Evolutionary conservation across 2,113 vertebrate genomes (phyloP).

Genomic region (Gavia stellata): DNA sequence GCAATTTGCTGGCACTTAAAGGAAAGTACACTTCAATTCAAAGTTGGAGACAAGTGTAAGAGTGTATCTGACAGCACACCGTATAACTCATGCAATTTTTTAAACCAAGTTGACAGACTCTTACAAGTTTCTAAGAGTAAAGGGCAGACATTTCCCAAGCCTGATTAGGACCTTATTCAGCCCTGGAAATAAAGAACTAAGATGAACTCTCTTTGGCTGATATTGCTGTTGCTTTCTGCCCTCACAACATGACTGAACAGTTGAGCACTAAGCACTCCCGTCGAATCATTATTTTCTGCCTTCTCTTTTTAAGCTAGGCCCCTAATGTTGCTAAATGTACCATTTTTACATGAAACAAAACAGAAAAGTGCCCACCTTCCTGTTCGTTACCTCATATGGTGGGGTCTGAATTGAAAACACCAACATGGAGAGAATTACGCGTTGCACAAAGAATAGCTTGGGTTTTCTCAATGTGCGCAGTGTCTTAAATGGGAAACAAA

Average conservation of each 20-base stretch:
- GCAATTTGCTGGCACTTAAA: not conserved
- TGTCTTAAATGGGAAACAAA: not conserved
- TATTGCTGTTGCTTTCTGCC: constrained; percentile 11
- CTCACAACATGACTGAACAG: not conserved
- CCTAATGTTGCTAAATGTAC: not conserved
- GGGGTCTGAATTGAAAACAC: constrained; percentile 31
- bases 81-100: not conserved
- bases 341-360: constrained; percentile 16
- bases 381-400: not conserved
- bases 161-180: not conserved
- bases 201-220: not conserved
- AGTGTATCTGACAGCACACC: not conserved
- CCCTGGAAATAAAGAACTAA: not conserved
- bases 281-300: not conserved
- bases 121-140: not conserved
- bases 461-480: fast-evolving
- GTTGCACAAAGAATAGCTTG: not conserved
- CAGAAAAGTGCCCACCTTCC: constrained; percentile 4
- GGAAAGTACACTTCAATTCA: not conserved
- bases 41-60: not conserved
- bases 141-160: not conserved
- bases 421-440: not conserved
- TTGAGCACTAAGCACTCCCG: not conserved
- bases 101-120: not conserved
- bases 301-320: not conserved